Base-by-base conservation (phyloP, 2,113 vertebrate genomes). In the Picathartes gymnocephalus region DNA sequence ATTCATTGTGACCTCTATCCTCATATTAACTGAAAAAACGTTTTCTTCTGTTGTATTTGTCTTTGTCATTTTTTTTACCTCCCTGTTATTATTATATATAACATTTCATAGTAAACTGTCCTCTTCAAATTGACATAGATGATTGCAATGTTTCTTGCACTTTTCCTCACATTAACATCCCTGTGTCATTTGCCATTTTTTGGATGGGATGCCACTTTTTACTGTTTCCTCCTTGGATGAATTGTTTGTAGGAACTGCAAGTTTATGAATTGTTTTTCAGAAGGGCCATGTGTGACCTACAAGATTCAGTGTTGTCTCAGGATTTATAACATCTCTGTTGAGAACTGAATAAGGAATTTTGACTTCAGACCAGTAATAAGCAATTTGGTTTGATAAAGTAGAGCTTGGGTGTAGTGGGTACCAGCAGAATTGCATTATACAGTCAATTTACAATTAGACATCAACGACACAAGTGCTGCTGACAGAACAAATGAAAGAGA, bases 311-410 rank as follows among this genome's bases (percentile, higher is more conserved):
- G 56, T 24, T 92, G 81, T 65, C 35, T 96, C 39, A 92, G 73
- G 84, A 96, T 95, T 97, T 92, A 81, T 86, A 77, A 65, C 37
- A 71, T 42, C 45, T 92, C 91, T 4, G 4, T 86, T 72, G 69
- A 94, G 68, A 82, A 94, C 7, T 9, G 9, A 97, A 88, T 92
- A 72, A 81, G 47, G 92, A 95, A 88, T 58, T 94, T 93, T 82
- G 83, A 87, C 76, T 94, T 93, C 45, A 94, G 81, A 95, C 42
- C 33, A 79, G 73, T 84, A 96, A 81, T 91, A 79, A 92, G 28
- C n/a, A 44, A 44, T 83, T 91, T 74, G 24, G 30, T 91, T 88
- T 96, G 92, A 95, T 93, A 82, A 97, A 96, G 83, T 77, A 86
- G 90, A 95, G 65, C 64, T 89, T 3, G 31, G n/a, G 44, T 95